Evolutionary conservation across 2,888 invertebrate genomes (phyloP), one percentile per base, ranked within the genome.

Genomic region (Orthosia gothica): DNA sequence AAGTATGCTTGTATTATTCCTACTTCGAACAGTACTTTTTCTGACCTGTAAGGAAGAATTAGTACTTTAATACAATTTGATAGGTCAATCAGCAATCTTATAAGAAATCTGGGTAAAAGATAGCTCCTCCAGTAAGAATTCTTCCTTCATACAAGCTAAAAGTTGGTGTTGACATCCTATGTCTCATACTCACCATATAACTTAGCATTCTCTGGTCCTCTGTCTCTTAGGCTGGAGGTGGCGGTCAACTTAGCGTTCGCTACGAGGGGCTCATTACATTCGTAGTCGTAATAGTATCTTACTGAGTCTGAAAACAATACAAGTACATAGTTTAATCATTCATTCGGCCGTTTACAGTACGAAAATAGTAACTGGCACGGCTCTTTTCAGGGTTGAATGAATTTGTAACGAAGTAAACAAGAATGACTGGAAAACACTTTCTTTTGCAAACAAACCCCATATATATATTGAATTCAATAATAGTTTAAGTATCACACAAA

Each of bases 151-250:
- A 61, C 66, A 76, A 61, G 69, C 61, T 76, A 74, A 57, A 72
- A 65, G 18, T 70, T 64, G 15, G 16, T 52, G 16, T 26, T 62
- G 7, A 55, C 16, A 16, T 74, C 70, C 63, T 62, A 74, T 74
- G 16, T 49, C 57, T 20, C 26, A 70, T 64, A 89, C 97, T 98
- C 97, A 99, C 99, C 98, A 97, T 98, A 97, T 88, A 99, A 96
- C 90, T 97, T 97, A 54, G 99, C 99, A 97, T 99, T 98, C 79
- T 98, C 97, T n/a, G 99, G 98, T 76, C 98, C 98, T 92, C 99
- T 97, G 87, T 98, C 98, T 66, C 97, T 97, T 76, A 99, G 95
- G 86, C 98, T 98, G 23, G 99, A 98, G 58, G 99, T 99, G 47
- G 99, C 99, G 80, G 97, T 97, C 83, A 99, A 93, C 79, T 97